phyloP scores from a whole-genome alignment of 2,888 invertebrate genomes.

The Oligia latruncula region DNA sequence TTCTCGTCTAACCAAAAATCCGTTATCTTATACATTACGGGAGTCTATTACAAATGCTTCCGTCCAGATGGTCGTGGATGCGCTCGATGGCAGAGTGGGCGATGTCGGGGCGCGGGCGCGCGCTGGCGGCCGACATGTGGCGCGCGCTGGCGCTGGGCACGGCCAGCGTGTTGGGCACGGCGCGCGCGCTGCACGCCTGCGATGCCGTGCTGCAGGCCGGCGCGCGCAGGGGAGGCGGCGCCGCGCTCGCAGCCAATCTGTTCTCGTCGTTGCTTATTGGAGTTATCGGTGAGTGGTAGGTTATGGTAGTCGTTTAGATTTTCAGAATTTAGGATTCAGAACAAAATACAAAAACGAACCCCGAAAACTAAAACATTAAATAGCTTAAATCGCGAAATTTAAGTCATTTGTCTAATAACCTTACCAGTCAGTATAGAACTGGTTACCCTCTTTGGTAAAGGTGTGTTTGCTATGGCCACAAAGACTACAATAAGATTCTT shows the following conservation, averaged over 20 bases:
- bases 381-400: too few species aligned
- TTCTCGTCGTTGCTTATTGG: slow-evolving; percentile 87
- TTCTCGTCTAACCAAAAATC: background rate
- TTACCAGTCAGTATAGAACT: too few species aligned
- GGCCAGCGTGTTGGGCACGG: slow-evolving; percentile 84
- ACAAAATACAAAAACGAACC: background rate
- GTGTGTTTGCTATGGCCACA: too few species aligned
- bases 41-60: slow-evolving; percentile 48
- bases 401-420: too few species aligned
- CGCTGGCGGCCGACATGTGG: slow-evolving; percentile 84
- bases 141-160: slow-evolving; percentile 84
- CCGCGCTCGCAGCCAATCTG: slow-evolving; percentile 85
- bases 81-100: slow-evolving; percentile 84
- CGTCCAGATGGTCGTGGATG: slow-evolving; percentile 84
- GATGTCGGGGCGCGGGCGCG: slow-evolving; percentile 83
- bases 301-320: background rate
- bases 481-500: too few species aligned
- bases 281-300: slow-evolving; percentile 77
- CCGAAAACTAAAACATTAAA: background rate
- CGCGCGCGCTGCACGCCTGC: slow-evolving; percentile 87
- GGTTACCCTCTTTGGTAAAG: too few species aligned
- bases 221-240: slow-evolving; percentile 81
- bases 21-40: background rate
- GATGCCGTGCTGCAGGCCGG: slow-evolving; percentile 86
- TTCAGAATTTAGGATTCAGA: background rate